A percentile compares a stretch with the other conserved stretches of the same genome.
phyloP scores from a whole-genome alignment of 2,797 vertebrate genomes.

The Anableps anableps region DNA sequence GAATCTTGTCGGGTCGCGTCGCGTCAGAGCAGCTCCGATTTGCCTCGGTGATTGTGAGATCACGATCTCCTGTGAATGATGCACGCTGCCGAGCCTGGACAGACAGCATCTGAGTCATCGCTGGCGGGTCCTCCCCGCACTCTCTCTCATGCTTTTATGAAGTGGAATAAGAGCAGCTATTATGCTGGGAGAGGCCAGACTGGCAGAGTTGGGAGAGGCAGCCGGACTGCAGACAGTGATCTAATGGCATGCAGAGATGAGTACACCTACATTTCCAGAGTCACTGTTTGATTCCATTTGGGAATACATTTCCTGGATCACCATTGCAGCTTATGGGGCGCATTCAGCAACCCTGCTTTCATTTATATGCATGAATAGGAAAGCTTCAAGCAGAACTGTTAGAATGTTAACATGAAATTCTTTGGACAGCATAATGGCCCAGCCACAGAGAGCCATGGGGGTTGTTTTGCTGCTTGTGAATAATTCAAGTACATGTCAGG shows the following conservation, averaged over 20 bases:
- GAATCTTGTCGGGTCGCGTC: not conserved
- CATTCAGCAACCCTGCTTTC: conserved; percentile 6
- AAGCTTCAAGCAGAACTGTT: not conserved
- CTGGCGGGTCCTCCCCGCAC: conserved; percentile 44
- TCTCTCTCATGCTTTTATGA: conserved; percentile 50
- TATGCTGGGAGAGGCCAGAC: conserved; percentile 62
- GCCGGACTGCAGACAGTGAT: conserved; percentile 56
- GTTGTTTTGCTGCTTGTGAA: not conserved
- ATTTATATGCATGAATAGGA: conserved; percentile 1
- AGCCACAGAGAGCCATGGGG: not conserved
- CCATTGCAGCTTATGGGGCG: not conserved
- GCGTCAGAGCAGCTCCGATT: conserved; percentile 22
- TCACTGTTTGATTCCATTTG: conserved; percentile 4
- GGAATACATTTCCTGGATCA: conserved; percentile 4
- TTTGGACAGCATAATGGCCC: not conserved
- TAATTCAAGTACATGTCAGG: not conserved
- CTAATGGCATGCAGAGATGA: conserved; percentile 54
- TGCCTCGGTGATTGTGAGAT: conserved; percentile 28
- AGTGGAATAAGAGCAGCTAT: conserved; percentile 64
- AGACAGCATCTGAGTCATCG: conserved; percentile 64
- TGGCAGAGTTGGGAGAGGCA: conserved; percentile 59
- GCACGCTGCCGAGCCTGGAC: conserved; percentile 31
- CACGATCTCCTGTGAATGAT: conserved; percentile 36
- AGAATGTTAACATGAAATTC: not conserved
- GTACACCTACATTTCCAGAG: conserved; percentile 32